Evolutionary conservation across 2,113 vertebrate species (phyloP).

Genomic region (Arenaria interpres): DNA sequence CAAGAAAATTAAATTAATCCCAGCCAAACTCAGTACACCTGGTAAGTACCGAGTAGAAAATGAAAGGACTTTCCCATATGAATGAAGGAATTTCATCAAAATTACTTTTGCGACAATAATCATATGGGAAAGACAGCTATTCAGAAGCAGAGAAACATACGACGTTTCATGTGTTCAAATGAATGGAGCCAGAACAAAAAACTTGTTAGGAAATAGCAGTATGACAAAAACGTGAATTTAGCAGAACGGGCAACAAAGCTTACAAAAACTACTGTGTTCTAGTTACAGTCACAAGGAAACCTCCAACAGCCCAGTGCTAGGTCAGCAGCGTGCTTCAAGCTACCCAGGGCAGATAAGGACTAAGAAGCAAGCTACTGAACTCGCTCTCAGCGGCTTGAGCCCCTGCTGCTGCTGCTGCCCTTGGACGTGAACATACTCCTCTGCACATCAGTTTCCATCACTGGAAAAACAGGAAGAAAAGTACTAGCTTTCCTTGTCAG

Average conservation of each 20-base stretch:
- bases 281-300: background rate
- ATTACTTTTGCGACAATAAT: background rate
- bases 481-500: background rate
- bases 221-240: background rate
- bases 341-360: background rate
- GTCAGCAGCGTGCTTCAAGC: background rate
- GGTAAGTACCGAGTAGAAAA: background rate
- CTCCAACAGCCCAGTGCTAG: background rate
- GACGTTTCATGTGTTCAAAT: background rate
- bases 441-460: background rate
- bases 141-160: background rate
- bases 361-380: background rate
- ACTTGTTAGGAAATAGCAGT: background rate
- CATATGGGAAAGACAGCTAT: background rate
- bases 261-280: background rate
- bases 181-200: background rate
- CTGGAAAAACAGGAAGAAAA: background rate
- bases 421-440: background rate
- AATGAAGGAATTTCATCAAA: background rate
- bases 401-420: background rate
- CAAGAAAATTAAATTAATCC: background rate
- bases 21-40: background rate
- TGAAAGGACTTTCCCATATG: background rate
- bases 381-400: background rate
- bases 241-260: background rate